Evolutionary conservation across 2,888 invertebrate genomes (phyloP), one percentile per base, ranked within the genome.

Genomic region (Noctua fimbriata): DNA sequence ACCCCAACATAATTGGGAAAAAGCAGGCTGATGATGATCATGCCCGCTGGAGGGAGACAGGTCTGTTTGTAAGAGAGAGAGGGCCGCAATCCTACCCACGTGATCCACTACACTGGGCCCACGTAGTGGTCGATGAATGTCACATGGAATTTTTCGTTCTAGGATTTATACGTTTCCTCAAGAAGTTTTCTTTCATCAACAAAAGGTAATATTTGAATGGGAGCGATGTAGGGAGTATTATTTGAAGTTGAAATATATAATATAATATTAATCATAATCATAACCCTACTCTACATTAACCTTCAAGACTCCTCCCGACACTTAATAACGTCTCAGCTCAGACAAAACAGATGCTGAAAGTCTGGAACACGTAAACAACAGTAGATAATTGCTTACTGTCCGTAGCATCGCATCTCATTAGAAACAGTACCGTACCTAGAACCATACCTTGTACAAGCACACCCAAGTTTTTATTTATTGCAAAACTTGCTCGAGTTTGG

Each of bases 381-480:
- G 49, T 21, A 76, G 63, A 73, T 74, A 84, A 87, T 80, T 67
- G 63, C 36, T 52, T 52, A 28, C 78, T 52, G 79, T 69, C 65
- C 55, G 60, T 78, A 49, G 41, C 47, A 14, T 78, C 49, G 70
- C 71, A 73, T 77, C 73, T 73, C 78, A 82, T 86, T 76, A 79
- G 72, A 74, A 75, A 69, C 63, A 78, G 76, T 66, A 73, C 32
- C 18, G 47, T 44, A 47, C 24, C 36, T 28, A 44, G 21, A 14
- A 36, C 49, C 36, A 7, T 76, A n/a, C n/a, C 47, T 44, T 58
- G 49, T 49, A 55, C 65, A 55, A 79, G 69, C 72, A 80, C 60
- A 73, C n/a, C 65, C 66, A 88, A 88, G 82, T 89, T 88, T 85
- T 84, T 88, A 88, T 88, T 89, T 88, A 88, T 88, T 75, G 69